phyloP scores from a whole-genome alignment of 2,888 invertebrate species.

The Atrina japonica region DNA sequence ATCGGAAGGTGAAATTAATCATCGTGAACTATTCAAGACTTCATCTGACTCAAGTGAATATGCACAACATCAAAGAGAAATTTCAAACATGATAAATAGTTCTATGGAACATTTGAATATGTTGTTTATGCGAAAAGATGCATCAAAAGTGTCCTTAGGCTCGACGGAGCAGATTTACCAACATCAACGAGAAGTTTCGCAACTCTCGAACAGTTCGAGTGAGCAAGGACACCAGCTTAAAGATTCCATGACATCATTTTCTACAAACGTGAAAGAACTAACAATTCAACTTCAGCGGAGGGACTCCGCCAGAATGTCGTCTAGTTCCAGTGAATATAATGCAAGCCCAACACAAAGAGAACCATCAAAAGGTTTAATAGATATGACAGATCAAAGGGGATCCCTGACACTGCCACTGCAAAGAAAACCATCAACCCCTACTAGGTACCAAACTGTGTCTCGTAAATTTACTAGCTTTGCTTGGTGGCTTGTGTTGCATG shows the following conservation, averaged over 20 bases:
- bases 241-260: constrained; percentile 23
- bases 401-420: constrained; percentile 59
- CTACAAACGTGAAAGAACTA: no score
- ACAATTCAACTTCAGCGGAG: constrained; percentile 43
- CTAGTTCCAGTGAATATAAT: constrained; percentile 47
- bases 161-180: constrained; percentile 15
- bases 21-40: constrained; percentile 21
- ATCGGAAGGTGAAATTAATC: background rate
- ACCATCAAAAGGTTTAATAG: constrained; percentile 7
- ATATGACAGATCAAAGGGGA: constrained; percentile 48
- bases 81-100: constrained; percentile 1
- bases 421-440: constrained; percentile 56
- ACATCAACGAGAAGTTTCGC: constrained; percentile 31
- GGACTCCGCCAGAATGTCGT: constrained; percentile 51
- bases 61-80: constrained; percentile 10
- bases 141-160: constrained; percentile 17
- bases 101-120: constrained; percentile 17
- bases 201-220: constrained; percentile 27
- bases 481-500: constrained; percentile 13
- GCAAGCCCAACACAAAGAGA: constrained; percentile 23
- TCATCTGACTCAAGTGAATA: constrained; percentile 25
- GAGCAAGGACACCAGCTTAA: constrained; percentile 35
- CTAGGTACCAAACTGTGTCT: constrained; percentile 45
- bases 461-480: constrained; percentile 26
- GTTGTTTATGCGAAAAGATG: constrained; percentile 2